phyloP scores from a whole-genome alignment of 35 echinoderm and acorn worm genomes.

The Amphiura filiformis region DNA sequence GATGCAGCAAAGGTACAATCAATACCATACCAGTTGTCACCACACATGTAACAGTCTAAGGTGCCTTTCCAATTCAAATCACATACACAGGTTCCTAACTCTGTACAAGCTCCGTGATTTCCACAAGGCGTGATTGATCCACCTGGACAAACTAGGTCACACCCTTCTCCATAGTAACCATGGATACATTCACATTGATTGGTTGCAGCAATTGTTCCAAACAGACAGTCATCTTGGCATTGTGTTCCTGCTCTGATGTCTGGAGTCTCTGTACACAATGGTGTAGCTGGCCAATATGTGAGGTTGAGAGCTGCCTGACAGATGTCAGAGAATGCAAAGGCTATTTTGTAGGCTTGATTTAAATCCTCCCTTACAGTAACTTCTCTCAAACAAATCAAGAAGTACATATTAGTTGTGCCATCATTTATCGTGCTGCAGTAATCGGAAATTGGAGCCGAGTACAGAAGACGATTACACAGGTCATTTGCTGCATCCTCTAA shows the following conservation, averaged over 20 bases:
- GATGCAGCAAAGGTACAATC: conserved; percentile 66
- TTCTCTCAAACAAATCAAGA: conserved; percentile 52
- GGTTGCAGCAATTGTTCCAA: conserved; percentile 25
- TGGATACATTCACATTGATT: conserved; percentile 43
- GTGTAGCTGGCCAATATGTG: conserved; percentile 56
- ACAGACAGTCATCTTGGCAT: conserved; percentile 65
- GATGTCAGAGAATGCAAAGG: conserved; percentile 78
- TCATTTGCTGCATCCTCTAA: conserved; percentile 18
- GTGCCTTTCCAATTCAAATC: conserved; percentile 73
- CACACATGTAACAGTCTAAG: conserved; percentile 56
- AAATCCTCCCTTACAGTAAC: conserved; percentile 48
- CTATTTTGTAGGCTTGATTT: conserved; percentile 56
- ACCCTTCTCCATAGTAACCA: conserved; percentile 61
- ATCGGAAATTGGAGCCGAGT: conserved; percentile 39
- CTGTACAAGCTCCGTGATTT: conserved; percentile 58
- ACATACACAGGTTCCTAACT: conserved; percentile 50
- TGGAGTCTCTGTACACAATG: conserved; percentile 66
- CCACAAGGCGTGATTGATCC: conserved; percentile 47
- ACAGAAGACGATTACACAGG: conserved; percentile 42
- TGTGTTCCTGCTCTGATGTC: conserved; percentile 59
- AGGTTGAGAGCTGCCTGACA: conserved; percentile 65
- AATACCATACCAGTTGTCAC: conserved; percentile 47
- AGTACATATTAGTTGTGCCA: conserved; percentile 51
- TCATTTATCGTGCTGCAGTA: conserved; percentile 27
- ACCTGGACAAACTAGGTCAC: conserved; percentile 65